Evolutionary conservation across 1,140 invertebrate genomes (phyloP), one percentile per base, ranked within the genome.

Genomic region (Heliothis subflexa): DNA sequence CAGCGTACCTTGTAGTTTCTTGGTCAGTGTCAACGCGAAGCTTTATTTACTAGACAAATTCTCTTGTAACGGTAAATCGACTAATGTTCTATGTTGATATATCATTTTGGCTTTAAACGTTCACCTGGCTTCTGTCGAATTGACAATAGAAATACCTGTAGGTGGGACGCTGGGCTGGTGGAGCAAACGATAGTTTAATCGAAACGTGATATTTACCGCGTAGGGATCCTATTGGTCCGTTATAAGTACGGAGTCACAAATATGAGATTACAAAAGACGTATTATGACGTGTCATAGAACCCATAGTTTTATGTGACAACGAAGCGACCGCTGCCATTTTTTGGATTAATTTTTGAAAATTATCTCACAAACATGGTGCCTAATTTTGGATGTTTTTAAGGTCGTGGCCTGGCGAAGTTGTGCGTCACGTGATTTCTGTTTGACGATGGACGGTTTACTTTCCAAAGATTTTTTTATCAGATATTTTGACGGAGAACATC

Each of bases 301-400:
- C 14, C 74, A 68, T 75, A 61, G 55, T 50, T 78, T 49, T 75
- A 73, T 45, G 62, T 68, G 79, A 83, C 80, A 85, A 86, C 81
- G 83, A 85, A 84, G 16, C 59, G 62, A 79, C 80, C 76, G 79
- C 71, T 75, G 79, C 85, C 79, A 83, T 81, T 64, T 54, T 85
- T 84, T 79, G 54, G 78, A 80, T 80, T 68, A 72, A 54, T 70
- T 86, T 81, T 78, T 79, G 77, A 49, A 78, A 73, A 74, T 74
- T 50, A 14, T 55, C 61, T 81, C 79, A 81, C 78, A 85, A 83
- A 79, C 12, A 75, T 66, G 85, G 84, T 87, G 85, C 85, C 85
- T 87, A 87, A 87, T 82, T 87, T 82, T 81, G 49, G 74, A 80
- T 50, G 50, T 47, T 52, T 76, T 73, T 66, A 33, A 64, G 57